Conservation (phyloP, 2,888 invertebrate species). For the Alitta virens region DNA sequence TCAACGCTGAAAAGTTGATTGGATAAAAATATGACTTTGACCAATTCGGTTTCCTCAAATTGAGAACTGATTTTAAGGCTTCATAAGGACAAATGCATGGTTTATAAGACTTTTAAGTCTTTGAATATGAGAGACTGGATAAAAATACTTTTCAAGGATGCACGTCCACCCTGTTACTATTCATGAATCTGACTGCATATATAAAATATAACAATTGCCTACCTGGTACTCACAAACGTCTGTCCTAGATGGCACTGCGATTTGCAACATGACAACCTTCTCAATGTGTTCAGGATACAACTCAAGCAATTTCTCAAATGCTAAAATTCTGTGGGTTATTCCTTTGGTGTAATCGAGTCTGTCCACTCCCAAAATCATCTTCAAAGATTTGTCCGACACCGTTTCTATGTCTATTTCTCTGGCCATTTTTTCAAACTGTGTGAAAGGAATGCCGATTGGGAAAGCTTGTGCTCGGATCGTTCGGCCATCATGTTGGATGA, state of each 20-base stretch:
- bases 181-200: too few species aligned
- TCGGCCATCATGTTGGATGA: slow-evolving; percentile 55
- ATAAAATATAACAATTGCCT: too few species aligned
- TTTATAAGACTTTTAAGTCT: too few species aligned
- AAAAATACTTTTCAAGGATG: too few species aligned
- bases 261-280: slow-evolving; percentile 17
- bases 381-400: slow-evolving; percentile 7
- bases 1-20: too few species aligned
- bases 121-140: too few species aligned
- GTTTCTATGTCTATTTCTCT: neutral
- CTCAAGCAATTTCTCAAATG: slow-evolving; percentile 38
- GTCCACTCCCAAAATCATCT: slow-evolving; percentile 26
- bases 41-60: too few species aligned
- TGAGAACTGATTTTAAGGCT: too few species aligned
- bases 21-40: too few species aligned
- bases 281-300: slow-evolving; percentile 27
- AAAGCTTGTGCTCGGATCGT: slow-evolving; percentile 63
- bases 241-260: slow-evolving; percentile 67
- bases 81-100: too few species aligned
- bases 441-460: slow-evolving; percentile 86
- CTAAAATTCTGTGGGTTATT: slow-evolving; percentile 18
- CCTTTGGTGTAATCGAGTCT: slow-evolving; percentile 31
- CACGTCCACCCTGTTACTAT: too few species aligned
- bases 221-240: slow-evolving; percentile 83
- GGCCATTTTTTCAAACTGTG: slow-evolving; percentile 76